Evolutionary conservation across 2,797 vertebrate genomes (phyloP).

Genomic region (Chanos chanos): DNA sequence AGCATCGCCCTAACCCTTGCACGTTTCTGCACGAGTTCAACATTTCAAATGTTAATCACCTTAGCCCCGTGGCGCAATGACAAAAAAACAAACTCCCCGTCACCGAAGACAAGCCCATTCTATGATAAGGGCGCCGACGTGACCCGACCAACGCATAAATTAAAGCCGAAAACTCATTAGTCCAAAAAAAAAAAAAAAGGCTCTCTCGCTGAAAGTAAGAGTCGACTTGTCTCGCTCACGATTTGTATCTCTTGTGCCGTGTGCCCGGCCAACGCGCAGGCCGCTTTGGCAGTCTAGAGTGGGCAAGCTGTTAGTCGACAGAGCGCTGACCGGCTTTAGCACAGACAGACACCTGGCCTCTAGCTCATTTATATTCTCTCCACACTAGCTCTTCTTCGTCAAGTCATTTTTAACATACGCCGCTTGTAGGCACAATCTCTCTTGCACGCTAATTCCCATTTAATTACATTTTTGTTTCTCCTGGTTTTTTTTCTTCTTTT

Average conservation of each 20-base stretch:
- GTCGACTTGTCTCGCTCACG: not conserved
- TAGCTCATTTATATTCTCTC: conserved; percentile 57
- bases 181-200: no score
- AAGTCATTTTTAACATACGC: conserved; percentile 40
- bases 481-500: not conserved
- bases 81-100: not conserved
- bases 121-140: conserved; percentile 7
- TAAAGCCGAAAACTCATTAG: conserved; percentile 16
- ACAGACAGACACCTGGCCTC: not conserved
- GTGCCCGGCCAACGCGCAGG: conserved; percentile 2
- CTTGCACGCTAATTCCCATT: conserved; percentile 45
- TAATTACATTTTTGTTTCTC: conserved; percentile 46
- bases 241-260: conserved; percentile 20
- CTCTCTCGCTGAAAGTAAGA: conserved; percentile 16
- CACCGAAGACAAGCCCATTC: not conserved
- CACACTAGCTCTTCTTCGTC: conserved; percentile 4
- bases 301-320: not conserved
- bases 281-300: not conserved
- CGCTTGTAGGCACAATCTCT: conserved; percentile 32
- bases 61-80: not conserved
- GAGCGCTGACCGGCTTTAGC: not conserved
- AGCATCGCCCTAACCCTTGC: not conserved
- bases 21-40: not conserved
- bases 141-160: conserved; percentile 24
- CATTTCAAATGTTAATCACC: conserved; percentile 20